phyloP scores from a whole-genome alignment of 2,888 invertebrate genomes.

The Lasioglossum malachurum region DNA sequence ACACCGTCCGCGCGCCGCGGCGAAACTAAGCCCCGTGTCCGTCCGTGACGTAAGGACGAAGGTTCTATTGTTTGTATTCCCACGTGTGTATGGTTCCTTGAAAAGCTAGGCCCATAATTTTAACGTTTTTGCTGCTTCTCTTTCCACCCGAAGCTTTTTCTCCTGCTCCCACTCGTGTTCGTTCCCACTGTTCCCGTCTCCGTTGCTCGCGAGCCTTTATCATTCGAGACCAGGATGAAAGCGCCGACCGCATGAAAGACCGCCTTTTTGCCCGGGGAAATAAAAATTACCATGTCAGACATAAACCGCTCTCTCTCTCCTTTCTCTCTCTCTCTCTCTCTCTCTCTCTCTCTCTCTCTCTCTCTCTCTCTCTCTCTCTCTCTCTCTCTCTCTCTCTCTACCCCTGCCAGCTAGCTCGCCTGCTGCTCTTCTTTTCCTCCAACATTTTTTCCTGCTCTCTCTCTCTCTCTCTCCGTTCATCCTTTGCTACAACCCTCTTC shows the following conservation, averaged over 20 bases:
- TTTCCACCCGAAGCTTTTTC: conserved; percentile 35
- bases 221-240: conserved; percentile 73
- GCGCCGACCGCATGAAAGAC: conserved; percentile 74
- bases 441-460: conserved; percentile 23
- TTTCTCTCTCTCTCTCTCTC: conserved; percentile 11
- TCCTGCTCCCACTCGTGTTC: conserved; percentile 5
- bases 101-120: conserved; percentile 73
- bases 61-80: conserved; percentile 69
- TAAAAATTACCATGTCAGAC: conserved; percentile 77
- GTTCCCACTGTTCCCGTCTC: conserved; percentile 31
- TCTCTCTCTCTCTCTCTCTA: conserved; percentile 8
- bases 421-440: conserved; percentile 39
- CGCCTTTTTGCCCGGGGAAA: conserved; percentile 75
- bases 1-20: conserved; percentile 14
- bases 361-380: conserved; percentile 37
- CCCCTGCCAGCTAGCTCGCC: background rate
- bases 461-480: conserved; percentile 7
- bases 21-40: conserved; percentile 34
- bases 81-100: conserved; percentile 69
- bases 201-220: conserved; percentile 68
- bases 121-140: conserved; percentile 66
- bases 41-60: conserved; percentile 63
- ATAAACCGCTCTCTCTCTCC: conserved; percentile 65
- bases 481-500: background rate
- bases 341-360: conserved; percentile 16